phyloP scores from a whole-genome alignment of 2,797 vertebrate species.

The Sebastes trivittatus region DNA sequence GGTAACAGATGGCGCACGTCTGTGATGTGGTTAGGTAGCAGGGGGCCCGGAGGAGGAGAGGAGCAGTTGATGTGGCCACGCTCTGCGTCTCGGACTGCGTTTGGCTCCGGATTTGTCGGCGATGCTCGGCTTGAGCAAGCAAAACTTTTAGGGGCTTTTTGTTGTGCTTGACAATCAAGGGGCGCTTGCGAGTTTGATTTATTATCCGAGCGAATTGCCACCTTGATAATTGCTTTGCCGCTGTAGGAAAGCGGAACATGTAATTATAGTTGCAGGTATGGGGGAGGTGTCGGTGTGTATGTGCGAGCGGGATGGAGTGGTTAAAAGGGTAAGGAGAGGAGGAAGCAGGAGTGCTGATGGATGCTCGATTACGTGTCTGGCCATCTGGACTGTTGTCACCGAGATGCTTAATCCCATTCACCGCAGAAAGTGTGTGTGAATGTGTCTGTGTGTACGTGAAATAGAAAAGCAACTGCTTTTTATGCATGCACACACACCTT shows the following conservation, averaged over 20 bases:
- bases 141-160: slow-evolving; percentile 32
- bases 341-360: slow-evolving; percentile 71
- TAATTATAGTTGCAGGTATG: slow-evolving; percentile 68
- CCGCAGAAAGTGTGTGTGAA: slow-evolving; percentile 45
- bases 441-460: slow-evolving; percentile 32
- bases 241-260: slow-evolving; percentile 51
- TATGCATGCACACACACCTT: slow-evolving; percentile 12
- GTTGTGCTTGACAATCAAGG: slow-evolving; percentile 34
- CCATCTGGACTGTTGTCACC: slow-evolving; percentile 81
- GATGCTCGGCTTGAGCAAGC: slow-evolving; percentile 1
- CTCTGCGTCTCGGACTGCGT: slow-evolving; percentile 41
- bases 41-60: slow-evolving; percentile 40
- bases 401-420: slow-evolving; percentile 75
- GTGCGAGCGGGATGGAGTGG: slow-evolving; percentile 48
- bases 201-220: slow-evolving; percentile 45
- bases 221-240: slow-evolving; percentile 48
- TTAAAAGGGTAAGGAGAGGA: slow-evolving; percentile 66
- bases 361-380: slow-evolving; percentile 76
- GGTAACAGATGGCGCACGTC: slow-evolving; percentile 71
- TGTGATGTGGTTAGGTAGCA: slow-evolving; percentile 71
- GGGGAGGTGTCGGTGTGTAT: slow-evolving; percentile 63
- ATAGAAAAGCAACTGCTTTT: slow-evolving; percentile 37
- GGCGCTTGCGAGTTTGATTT: slow-evolving; percentile 49
- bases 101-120: slow-evolving; percentile 27
- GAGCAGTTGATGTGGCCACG: slow-evolving; percentile 40